Evolutionary conservation across 2,113 vertebrate species (phyloP).

Genomic region (Gavia stellata): DNA sequence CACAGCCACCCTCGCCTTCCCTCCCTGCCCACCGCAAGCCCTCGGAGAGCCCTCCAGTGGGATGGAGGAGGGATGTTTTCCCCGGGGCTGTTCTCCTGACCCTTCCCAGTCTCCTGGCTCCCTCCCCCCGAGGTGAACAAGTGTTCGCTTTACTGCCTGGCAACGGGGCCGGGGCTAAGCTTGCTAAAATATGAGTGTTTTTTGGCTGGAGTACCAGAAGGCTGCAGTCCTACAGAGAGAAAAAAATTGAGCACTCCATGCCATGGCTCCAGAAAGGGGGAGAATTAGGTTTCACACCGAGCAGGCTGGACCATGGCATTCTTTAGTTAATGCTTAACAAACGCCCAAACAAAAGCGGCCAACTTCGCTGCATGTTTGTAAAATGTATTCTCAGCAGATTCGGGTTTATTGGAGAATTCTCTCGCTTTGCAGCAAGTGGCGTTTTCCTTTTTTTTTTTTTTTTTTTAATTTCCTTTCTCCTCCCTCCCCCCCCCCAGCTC

Average conservation of each 20-base stretch:
- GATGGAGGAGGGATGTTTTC: neutral
- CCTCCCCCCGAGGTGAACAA: constrained; percentile 70
- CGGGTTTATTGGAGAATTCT: constrained; percentile 70
- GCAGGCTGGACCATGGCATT: constrained; percentile 83
- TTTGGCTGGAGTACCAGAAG: constrained; percentile 79
- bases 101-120: constrained; percentile 40
- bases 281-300: constrained; percentile 85
- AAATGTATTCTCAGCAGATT: constrained; percentile 85
- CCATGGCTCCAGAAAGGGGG: constrained; percentile 84
- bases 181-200: constrained; percentile 84
- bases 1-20: rapidly evolving
- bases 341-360: constrained; percentile 81
- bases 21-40: neutral
- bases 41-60: neutral
- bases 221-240: constrained; percentile 82
- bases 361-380: constrained; percentile 79
- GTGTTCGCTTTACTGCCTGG: constrained; percentile 82
- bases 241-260: constrained; percentile 85
- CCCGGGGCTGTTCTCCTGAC: constrained; percentile 54
- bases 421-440: constrained; percentile 51
- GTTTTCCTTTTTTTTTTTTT: constrained; percentile 32
- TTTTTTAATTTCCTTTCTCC: constrained; percentile 54
- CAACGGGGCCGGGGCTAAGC: constrained; percentile 79
- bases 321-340: constrained; percentile 87
- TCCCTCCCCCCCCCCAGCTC: neutral